Conservation (phyloP, 2,888 invertebrate species). For the Himalopsyche kuldschensis region DNA sequence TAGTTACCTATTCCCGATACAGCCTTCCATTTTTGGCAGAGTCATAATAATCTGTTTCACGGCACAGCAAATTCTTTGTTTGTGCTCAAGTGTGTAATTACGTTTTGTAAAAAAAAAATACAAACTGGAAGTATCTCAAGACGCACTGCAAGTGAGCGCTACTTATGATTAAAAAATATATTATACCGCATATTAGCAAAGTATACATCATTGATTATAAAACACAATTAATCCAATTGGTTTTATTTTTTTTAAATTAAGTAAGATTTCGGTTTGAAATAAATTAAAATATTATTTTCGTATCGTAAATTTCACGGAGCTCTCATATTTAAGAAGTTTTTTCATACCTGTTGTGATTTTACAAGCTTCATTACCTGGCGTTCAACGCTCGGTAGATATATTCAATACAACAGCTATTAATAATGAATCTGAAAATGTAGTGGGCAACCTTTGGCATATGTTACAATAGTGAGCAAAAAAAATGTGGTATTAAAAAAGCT, state of each 20-base stretch:
- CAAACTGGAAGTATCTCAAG: not conserved
- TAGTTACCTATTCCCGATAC: not conserved
- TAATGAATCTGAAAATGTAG: not conserved
- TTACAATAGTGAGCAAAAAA: too few relatives aligned
- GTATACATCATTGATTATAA: too few relatives aligned
- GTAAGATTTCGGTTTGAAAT: not conserved
- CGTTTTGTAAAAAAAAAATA: not conserved
- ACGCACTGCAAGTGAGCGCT: not conserved
- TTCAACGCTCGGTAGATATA: not conserved
- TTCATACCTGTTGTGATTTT: not conserved
- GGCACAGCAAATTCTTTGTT: not conserved
- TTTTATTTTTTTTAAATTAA: too few relatives aligned
- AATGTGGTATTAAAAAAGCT: too few relatives aligned
- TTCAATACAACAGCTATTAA: slow-evolving; percentile 1
- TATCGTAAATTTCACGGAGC: not conserved
- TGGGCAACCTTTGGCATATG: not conserved
- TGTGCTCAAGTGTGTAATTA: not conserved
- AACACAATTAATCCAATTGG: too few relatives aligned
- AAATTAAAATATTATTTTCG: not conserved
- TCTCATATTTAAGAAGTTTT: not conserved
- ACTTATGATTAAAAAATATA: not conserved
- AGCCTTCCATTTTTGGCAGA: not conserved
- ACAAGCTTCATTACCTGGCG: not conserved
- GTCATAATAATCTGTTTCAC: not conserved
- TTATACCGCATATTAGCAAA: too few relatives aligned